These are phyloP conservation scores for Agonopterix alstromeriana DNA, from an alignment of 2,888 invertebrate genomes.

Conservation along the genomic window DNA sequence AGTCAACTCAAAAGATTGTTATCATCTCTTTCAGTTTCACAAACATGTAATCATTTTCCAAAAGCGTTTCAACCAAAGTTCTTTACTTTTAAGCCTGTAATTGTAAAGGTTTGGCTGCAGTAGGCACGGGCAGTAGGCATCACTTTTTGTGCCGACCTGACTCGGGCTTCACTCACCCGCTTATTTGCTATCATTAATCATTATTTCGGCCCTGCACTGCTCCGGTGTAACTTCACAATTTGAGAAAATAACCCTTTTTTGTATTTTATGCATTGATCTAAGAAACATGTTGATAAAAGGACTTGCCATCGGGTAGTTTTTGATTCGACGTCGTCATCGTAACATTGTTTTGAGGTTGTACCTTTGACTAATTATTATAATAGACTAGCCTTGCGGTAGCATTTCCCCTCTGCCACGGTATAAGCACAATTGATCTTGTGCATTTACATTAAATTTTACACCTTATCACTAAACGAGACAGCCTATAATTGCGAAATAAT, in stretches of 20 bases:
- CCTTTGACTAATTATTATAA: too few relatives aligned
- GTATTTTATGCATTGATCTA: slow-evolving; percentile 20
- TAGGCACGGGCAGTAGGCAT: slow-evolving; percentile 10
- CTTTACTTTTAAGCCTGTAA: neutral
- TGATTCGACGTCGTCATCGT: neutral
- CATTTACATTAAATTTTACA: too few relatives aligned
- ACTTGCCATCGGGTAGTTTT: neutral
- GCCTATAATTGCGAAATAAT: too few relatives aligned
- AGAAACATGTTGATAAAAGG: neutral
- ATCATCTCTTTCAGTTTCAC: neutral
- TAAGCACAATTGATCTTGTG: too few relatives aligned
- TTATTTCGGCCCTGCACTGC: slow-evolving; percentile 66
- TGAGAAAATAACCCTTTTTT: slow-evolving; percentile 73
- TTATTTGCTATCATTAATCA: slow-evolving; percentile 77
- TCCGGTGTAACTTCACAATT: slow-evolving; percentile 57
- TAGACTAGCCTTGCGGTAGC: too few relatives aligned
- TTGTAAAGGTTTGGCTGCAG: slow-evolving; percentile 22
- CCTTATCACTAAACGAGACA: too few relatives aligned
- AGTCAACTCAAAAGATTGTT: neutral
- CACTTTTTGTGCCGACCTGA: slow-evolving; percentile 53
- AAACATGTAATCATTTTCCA: too few relatives aligned
- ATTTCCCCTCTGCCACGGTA: too few relatives aligned
- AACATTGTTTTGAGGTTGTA: too few relatives aligned
- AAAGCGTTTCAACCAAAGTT: too few relatives aligned
- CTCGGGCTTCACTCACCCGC: slow-evolving; percentile 58